These are phyloP conservation scores for Acestrorhynchus altus DNA, from an alignment of 2,797 vertebrate genomes.

Conservation along the genomic window DNA sequence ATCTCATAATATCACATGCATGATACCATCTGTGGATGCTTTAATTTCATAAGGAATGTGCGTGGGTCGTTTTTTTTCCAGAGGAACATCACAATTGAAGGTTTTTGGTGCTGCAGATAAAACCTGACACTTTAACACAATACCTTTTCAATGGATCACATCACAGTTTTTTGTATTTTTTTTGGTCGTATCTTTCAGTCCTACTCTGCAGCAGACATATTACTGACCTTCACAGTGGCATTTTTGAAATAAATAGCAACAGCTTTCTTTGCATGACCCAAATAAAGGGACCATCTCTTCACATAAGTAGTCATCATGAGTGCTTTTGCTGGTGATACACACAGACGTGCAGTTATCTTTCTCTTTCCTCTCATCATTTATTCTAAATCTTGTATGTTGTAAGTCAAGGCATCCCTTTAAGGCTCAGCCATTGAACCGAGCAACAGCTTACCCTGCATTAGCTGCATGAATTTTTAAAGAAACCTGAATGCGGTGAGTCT, in stretches of 20 bases:
- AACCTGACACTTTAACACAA: too few relatives aligned
- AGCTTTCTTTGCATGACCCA: background rate
- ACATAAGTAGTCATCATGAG: constrained; percentile 1
- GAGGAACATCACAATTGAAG: too few relatives aligned
- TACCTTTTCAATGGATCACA: too few relatives aligned
- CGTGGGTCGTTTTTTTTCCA: too few relatives aligned
- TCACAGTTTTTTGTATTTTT: too few relatives aligned
- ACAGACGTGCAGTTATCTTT: background rate
- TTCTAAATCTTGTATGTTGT: constrained; percentile 3
- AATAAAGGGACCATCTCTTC: background rate
- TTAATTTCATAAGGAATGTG: too few relatives aligned
- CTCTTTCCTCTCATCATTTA: background rate
- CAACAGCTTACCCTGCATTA: constrained; percentile 8
- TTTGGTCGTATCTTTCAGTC: too few relatives aligned
- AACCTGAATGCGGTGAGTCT: background rate
- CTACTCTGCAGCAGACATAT: background rate
- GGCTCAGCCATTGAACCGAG: background rate
- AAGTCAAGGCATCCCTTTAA: constrained; percentile 3
- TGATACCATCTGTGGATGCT: too few relatives aligned
- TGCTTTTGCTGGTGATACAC: background rate
- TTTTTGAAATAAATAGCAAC: background rate
- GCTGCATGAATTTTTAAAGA: constrained; percentile 7
- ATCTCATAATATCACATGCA: too few relatives aligned
- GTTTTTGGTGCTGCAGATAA: too few relatives aligned
- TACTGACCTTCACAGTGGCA: background rate